Evolutionary conservation across 1,140 invertebrate genomes (phyloP).

Genomic region (Colletes gigas): DNA sequence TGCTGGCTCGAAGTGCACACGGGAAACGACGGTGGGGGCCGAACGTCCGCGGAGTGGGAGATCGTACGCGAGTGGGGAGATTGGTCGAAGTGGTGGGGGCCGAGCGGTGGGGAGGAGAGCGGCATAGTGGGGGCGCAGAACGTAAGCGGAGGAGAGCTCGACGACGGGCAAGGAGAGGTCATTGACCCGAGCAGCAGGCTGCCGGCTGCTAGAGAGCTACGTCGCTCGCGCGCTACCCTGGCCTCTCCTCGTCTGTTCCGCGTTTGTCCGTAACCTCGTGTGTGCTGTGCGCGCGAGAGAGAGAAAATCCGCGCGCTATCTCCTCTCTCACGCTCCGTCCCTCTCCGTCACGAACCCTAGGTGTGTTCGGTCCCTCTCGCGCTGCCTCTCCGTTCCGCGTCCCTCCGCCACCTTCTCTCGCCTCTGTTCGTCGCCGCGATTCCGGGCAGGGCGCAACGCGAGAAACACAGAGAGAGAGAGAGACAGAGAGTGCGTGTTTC

Average conservation of each 20-base stretch:
- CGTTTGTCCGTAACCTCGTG: slow-evolving; percentile 67
- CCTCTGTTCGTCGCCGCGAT: slow-evolving; percentile 56
- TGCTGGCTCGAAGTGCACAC: slow-evolving; percentile 29
- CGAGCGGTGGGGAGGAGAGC: slow-evolving; percentile 10
- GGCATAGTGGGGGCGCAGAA: slow-evolving; percentile 14
- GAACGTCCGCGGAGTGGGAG: not conserved
- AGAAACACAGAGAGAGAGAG: slow-evolving; percentile 49
- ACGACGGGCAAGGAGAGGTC: slow-evolving; percentile 78
- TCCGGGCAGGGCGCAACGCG: slow-evolving; percentile 56
- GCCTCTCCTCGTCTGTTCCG: slow-evolving; percentile 67
- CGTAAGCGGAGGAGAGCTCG: slow-evolving; percentile 60
- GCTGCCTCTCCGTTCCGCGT: slow-evolving; percentile 24
- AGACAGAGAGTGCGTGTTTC: slow-evolving; percentile 50
- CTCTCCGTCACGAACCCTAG: not conserved
- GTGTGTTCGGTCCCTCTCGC: not conserved
- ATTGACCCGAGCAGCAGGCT: slow-evolving; percentile 80
- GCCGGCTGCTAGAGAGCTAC: slow-evolving; percentile 79
- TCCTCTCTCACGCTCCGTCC: not conserved
- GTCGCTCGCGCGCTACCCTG: slow-evolving; percentile 68
- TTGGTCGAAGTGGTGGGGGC: not conserved
- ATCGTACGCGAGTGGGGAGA: not conserved
- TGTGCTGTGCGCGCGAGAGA: slow-evolving; percentile 61
- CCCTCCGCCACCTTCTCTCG: slow-evolving; percentile 49
- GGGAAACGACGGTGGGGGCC: slow-evolving; percentile 4
- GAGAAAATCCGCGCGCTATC: slow-evolving; percentile 28